phyloP scores from a whole-genome alignment of 2,797 vertebrate genomes.

The Alca torda region DNA sequence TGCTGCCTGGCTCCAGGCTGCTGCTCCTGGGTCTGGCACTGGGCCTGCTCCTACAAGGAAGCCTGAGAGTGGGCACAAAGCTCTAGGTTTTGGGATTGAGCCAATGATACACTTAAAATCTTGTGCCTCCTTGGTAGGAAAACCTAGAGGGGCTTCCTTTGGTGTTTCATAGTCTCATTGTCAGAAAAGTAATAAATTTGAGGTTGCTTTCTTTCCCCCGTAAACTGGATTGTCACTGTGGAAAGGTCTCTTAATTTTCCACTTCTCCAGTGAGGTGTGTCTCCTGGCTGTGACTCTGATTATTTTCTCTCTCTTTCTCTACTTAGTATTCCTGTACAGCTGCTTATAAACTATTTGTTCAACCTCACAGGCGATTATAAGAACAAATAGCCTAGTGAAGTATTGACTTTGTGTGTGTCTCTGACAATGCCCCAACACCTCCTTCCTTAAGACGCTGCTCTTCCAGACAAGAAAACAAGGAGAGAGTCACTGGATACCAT shows the following conservation, averaged over 20 bases:
- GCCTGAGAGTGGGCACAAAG: background rate
- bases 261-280: background rate
- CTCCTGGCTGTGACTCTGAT: background rate
- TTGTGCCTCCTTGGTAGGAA: background rate
- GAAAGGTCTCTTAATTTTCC: background rate
- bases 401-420: background rate
- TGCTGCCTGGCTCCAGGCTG: background rate
- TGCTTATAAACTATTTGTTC: constrained; percentile 18
- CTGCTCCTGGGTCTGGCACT: background rate
- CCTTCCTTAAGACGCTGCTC: background rate
- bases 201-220: background rate
- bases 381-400: background rate
- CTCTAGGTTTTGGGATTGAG: background rate
- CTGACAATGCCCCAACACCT: background rate
- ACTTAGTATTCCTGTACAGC: background rate
- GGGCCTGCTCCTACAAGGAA: background rate
- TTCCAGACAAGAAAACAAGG: background rate
- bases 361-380: background rate
- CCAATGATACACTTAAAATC: background rate
- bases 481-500: background rate
- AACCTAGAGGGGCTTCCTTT: background rate
- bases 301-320: background rate
- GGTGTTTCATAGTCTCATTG: background rate
- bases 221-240: background rate
- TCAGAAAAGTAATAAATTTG: background rate